Conservation (phyloP, 2,113 vertebrate species). For the Prolemur simus region DNA sequence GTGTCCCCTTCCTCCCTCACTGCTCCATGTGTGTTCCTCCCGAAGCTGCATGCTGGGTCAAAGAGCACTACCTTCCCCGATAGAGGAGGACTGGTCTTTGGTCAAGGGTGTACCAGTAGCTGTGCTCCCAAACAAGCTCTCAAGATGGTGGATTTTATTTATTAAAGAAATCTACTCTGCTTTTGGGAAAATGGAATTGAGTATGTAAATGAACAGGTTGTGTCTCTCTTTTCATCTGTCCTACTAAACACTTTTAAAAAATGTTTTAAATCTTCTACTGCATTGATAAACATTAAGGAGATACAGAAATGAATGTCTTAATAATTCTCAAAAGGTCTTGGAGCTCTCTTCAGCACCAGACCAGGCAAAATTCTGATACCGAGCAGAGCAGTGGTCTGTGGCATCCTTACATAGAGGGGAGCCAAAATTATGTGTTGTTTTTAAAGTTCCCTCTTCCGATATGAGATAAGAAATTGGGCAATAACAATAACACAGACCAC, state of each 20-base stretch:
- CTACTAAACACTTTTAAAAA: background rate
- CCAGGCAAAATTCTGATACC: background rate
- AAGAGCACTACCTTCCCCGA: no score
- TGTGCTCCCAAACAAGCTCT: no score
- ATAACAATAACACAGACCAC: background rate
- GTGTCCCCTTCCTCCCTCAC: no score
- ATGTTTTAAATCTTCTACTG: conserved; percentile 20
- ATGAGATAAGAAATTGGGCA: background rate
- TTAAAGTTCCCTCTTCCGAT: background rate
- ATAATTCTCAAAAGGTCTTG: conserved; percentile 11
- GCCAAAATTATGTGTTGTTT: background rate
- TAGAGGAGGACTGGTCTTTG: no score
- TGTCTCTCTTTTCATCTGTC: background rate
- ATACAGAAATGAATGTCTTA: background rate
- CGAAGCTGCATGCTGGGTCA: fast-evolving
- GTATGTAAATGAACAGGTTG: background rate
- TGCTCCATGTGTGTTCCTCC: no score
- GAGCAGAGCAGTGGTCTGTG: background rate
- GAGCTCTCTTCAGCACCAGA: background rate
- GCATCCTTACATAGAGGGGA: background rate
- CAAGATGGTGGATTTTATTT: background rate
- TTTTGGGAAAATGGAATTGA: background rate
- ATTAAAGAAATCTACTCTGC: conserved; percentile 28
- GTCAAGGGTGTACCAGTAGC: no score
- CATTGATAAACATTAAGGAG: background rate